Evolutionary conservation across 2,888 invertebrate species (phyloP).

Genomic region (Brenthis daphne): DNA sequence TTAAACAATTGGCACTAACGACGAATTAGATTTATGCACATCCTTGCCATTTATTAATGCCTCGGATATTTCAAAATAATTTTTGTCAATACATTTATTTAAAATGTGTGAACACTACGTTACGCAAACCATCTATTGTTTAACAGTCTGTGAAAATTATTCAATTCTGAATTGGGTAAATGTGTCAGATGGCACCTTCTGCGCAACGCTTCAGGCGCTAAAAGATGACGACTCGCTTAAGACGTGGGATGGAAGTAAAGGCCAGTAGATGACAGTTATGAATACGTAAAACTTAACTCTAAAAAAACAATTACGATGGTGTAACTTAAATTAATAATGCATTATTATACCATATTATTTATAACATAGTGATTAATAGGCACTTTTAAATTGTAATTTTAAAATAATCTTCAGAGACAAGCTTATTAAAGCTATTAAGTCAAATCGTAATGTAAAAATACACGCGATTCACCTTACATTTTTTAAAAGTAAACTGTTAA

Average conservation of each 20-base stretch:
- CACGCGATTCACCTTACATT: constrained; percentile 35
- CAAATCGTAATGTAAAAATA: constrained; percentile 21
- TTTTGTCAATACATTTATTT: constrained; percentile 6
- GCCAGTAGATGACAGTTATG: constrained; percentile 70
- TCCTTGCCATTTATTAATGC: neutral
- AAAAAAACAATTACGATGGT: constrained; percentile 58
- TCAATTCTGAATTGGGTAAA: constrained; percentile 68
- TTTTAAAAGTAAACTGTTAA: constrained; percentile 29
- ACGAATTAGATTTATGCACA: constrained; percentile 13
- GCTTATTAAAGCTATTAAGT: constrained; percentile 27
- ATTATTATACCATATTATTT: constrained; percentile 38
- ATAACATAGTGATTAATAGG: constrained; percentile 25
- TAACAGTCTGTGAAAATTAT: constrained; percentile 65
- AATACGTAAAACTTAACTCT: constrained; percentile 58
- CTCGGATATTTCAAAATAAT: constrained; percentile 14
- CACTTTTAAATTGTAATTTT: constrained; percentile 37
- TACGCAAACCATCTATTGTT: constrained; percentile 55
- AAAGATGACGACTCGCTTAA: constrained; percentile 40
- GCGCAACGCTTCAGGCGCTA: constrained; percentile 61
- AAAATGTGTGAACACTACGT: neutral
- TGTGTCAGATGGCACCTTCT: constrained; percentile 63
- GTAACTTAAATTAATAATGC: constrained; percentile 45
- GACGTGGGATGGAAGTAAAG: constrained; percentile 72
- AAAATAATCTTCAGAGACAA: constrained; percentile 32
- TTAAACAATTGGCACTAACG: constrained; percentile 33